Percentiles rank a stretch among this genome's conserved stretches.
Conservation (phyloP, 1,140 invertebrate species). For the Aleiodes sp. region DNA sequence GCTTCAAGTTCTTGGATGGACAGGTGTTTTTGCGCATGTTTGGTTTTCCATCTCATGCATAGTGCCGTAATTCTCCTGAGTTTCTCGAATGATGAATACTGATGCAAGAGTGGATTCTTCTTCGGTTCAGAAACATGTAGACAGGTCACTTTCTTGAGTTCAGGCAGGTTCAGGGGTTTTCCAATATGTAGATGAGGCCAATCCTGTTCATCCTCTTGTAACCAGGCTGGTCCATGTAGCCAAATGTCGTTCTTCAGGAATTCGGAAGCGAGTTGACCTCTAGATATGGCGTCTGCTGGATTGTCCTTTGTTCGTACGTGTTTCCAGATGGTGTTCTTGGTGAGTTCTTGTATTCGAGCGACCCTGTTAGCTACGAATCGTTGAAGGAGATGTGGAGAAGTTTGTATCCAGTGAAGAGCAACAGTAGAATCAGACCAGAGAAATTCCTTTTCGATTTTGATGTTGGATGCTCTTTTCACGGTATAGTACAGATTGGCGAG, state of each 20-base stretch:
- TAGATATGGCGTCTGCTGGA: conserved; percentile 51
- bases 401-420: conserved; percentile 40
- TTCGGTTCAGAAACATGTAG: background rate
- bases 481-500: conserved; percentile 37
- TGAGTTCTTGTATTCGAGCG: conserved; percentile 46
- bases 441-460: conserved; percentile 40
- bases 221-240: conserved; percentile 35
- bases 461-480: conserved; percentile 27
- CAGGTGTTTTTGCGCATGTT: background rate
- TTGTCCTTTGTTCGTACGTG: conserved; percentile 48
- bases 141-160: background rate
- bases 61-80: conserved; percentile 30
- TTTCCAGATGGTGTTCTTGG: conserved; percentile 40
- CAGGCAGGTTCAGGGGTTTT: background rate
- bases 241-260: conserved; percentile 20
- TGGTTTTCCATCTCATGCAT: conserved; percentile 26
- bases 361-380: conserved; percentile 59
- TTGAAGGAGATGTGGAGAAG: conserved; percentile 42
- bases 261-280: conserved; percentile 40
- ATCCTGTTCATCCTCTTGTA: background rate
- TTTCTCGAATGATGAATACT: conserved; percentile 33
- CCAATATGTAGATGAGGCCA: background rate
- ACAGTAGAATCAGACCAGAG: conserved; percentile 57
- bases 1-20: background rate
- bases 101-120: background rate